These are phyloP conservation scores for Clostera curtula DNA, from an alignment of 2,888 invertebrate species.

Conservation along the genomic window DNA sequence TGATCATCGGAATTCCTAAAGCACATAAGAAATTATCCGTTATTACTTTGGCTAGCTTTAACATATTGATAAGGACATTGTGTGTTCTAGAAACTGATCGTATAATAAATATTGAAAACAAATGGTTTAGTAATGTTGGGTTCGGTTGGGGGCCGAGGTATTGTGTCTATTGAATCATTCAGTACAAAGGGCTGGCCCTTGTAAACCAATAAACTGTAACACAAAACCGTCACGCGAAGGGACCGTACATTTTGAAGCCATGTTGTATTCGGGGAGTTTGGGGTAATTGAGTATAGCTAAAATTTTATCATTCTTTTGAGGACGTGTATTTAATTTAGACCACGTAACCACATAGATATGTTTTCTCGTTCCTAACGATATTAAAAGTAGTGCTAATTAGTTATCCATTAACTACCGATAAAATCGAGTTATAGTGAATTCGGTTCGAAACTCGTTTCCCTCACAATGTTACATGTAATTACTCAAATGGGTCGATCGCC, in stretches of 20 bases:
- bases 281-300: conserved; percentile 19
- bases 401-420: conserved; percentile 5
- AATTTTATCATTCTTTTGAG: no score
- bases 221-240: conserved; percentile 47
- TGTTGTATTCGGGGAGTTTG: conserved; percentile 12
- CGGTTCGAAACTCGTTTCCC: conserved; percentile 2
- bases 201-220: conserved; percentile 40
- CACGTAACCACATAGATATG: no score
- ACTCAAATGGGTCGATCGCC: conserved; percentile 5
- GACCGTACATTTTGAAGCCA: conserved; percentile 27
- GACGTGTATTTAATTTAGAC: no score
- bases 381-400: conserved; percentile 14
- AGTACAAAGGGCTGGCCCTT: conserved; percentile 45
- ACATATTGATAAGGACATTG: no score
- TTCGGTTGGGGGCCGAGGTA: conserved; percentile 40
- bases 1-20: conserved; percentile 16
- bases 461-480: conserved; percentile 6
- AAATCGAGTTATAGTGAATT: conserved; percentile 1
- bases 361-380: no score
- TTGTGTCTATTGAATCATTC: conserved; percentile 42
- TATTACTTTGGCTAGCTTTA: background rate
- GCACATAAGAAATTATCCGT: conserved; percentile 3
- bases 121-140: conserved; percentile 48
- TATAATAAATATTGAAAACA: no score
- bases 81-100: no score